Base-by-base conservation (phyloP, 2,797 vertebrate genomes). In the Brachyrhaphis roseni region DNA sequence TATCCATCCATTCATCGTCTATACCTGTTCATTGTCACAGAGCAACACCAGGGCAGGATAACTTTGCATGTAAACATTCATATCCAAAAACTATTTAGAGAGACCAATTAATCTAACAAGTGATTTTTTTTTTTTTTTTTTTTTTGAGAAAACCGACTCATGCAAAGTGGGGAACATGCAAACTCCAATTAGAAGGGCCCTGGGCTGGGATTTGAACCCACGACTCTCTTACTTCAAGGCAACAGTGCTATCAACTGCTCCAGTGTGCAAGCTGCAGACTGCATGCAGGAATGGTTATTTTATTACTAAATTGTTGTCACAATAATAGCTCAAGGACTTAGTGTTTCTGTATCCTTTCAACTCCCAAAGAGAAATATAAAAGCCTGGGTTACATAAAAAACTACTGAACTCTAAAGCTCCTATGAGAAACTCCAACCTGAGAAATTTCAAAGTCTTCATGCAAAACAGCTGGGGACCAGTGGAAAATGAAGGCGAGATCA, bases 401-500 rank as follows among this genome's bases (percentile, higher is more conserved):
- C 59, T 82, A 75, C n/a, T 46, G 8, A 77, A 87, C 77, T 82
- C 77, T 66, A 72, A 83, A 88, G 77, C 77, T 74, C 72, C 81
- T 86, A 59, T 79, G 82, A 86, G 79, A 75, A 87, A 81, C 85
- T 81, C 47, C 20, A 85, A 75, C 5, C 68, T 57, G 26, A 46
- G 57, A 78, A 75, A 15, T 36, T 31, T 73, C 59, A 74, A 75
- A 84, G 55, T 34, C 53, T 83, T 75, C 81, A 85, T 81, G 84
- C 70, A 82, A 88, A 91, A 81, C 41, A 82, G 62, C 82, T 82
- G 78, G 84, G 77, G 77, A 88, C 77, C 82, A 78, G 89, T 86
- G 77, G 79, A 75, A 91, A 92, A 90, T 81, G 84, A 85, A 90
- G 79, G 83, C 53, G 74, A 90, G 81, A 92, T 91, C 88, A 90